Conservation (phyloP, 2,797 vertebrate species). For the Antrozous pallidus region DNA sequence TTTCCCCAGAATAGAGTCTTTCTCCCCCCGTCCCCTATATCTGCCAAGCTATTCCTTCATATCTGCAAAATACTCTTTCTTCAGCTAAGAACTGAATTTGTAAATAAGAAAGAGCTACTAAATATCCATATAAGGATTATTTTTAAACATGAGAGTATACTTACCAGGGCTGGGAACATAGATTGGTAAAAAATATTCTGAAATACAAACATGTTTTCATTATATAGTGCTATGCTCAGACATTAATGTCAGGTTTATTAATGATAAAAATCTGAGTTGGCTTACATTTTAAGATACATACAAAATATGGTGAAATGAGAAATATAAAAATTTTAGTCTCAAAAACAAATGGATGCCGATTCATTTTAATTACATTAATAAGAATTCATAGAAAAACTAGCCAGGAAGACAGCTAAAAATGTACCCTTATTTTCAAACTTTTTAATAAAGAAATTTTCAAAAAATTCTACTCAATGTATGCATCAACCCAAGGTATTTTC, state of each 20-base stretch:
- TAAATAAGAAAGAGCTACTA: background rate
- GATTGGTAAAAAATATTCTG: conserved; percentile 53
- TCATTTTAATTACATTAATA: conserved; percentile 40
- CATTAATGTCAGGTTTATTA: background rate
- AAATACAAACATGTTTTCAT: conserved; percentile 65
- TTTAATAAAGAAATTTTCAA: conserved; percentile 7
- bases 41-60: background rate
- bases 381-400: conserved; percentile 41
- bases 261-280: background rate
- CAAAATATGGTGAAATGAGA: background rate
- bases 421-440: conserved; percentile 4
- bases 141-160: conserved; percentile 44
- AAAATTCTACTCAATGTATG: background rate
- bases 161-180: conserved; percentile 59
- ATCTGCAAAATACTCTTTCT: background rate
- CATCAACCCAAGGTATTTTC: background rate
- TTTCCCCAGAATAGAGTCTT: background rate
- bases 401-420: background rate
- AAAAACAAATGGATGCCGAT: background rate
- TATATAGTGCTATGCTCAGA: background rate
- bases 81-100: conserved; percentile 1
- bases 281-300: conserved; percentile 11
- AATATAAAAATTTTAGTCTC: conserved; percentile 14
- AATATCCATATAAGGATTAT: background rate
- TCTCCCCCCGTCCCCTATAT: background rate